Base-by-base conservation (phyloP, 2,888 invertebrate species). In the Sthenelais limicola region DNA sequence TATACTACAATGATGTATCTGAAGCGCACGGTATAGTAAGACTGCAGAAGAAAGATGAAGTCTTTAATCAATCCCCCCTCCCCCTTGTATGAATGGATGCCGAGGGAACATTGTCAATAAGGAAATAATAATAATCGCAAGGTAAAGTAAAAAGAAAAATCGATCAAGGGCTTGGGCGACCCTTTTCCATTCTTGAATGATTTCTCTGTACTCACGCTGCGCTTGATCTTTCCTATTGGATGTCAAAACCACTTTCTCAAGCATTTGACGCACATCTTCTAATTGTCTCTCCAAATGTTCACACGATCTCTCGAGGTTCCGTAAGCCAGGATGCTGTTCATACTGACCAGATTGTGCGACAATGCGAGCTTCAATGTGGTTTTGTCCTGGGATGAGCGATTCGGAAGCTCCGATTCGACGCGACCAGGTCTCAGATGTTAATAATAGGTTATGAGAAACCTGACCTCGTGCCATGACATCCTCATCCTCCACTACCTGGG, bases 21-120 rank as follows among this genome's bases (percentile, higher is more conserved):
- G n/a, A n/a, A n/a, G n/a, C n/a, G n/a, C n/a, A n/a, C n/a, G n/a
- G n/a, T n/a, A n/a, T n/a, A n/a, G n/a, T n/a, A n/a, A n/a, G n/a
- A n/a, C n/a, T n/a, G n/a, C n/a, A n/a, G n/a, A n/a, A n/a, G n/a
- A n/a, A n/a, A n/a, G n/a, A n/a, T n/a, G n/a, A n/a, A n/a, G n/a
- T n/a, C n/a, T n/a, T n/a, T n/a, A n/a, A n/a, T n/a, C n/a, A n/a
- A n/a, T n/a, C n/a, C n/a, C n/a, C n/a, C n/a, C n/a, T n/a, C n/a
- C n/a, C n/a, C n/a, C n/a, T n/a, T n/a, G n/a, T 12, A 54, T 54
- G n/a, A 54, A 54, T 5, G 62, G 62, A 18, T 32, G 62, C 3
- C 62, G 33, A 4, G 62, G 62, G 21, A 62, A 62, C 62, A 62
- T 33, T 7, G 62, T 62, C 15, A 33, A 24, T 7, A 62, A 21